phyloP scores from a whole-genome alignment of 2,888 invertebrate genomes.

The Kryphioiulus occultus region DNA sequence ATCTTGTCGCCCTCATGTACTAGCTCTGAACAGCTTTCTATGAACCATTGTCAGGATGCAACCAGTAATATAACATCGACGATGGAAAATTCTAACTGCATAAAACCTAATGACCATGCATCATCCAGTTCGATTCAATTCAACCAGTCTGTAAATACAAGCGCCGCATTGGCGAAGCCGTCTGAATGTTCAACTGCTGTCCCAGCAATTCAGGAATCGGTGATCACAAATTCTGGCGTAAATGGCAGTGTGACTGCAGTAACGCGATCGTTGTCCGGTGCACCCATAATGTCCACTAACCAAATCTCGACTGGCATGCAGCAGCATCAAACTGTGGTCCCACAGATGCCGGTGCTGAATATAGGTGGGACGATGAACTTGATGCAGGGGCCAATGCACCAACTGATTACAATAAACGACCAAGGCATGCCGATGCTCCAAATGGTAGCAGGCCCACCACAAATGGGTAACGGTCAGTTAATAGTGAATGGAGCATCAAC shows the following conservation, averaged over 20 bases:
- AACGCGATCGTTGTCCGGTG: conserved; percentile 52
- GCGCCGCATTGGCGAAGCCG: background rate
- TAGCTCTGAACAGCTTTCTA: background rate
- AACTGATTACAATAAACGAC: conserved; percentile 54
- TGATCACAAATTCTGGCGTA: conserved; percentile 8
- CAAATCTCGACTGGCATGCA: conserved; percentile 50
- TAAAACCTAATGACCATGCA: background rate
- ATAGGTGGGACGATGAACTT: conserved; percentile 49
- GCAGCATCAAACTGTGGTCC: conserved; percentile 47
- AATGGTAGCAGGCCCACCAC: conserved; percentile 41
- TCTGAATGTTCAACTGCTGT: background rate
- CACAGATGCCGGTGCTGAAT: conserved; percentile 52
- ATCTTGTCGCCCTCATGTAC: background rate
- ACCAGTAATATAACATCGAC: background rate
- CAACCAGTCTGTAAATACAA: background rate
- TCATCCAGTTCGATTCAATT: background rate
- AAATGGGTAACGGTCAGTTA: conserved; percentile 51
- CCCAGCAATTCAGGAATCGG: conserved; percentile 21
- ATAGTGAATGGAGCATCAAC: conserved; percentile 49
- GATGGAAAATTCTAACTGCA: background rate
- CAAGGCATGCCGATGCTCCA: conserved; percentile 53
- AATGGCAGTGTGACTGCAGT: conserved; percentile 52
- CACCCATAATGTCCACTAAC: conserved; percentile 54
- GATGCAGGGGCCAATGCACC: conserved; percentile 48
- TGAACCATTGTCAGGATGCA: background rate